phyloP scores from a whole-genome alignment of 1,140 invertebrate genomes.

The Frieseomelitta varia region DNA sequence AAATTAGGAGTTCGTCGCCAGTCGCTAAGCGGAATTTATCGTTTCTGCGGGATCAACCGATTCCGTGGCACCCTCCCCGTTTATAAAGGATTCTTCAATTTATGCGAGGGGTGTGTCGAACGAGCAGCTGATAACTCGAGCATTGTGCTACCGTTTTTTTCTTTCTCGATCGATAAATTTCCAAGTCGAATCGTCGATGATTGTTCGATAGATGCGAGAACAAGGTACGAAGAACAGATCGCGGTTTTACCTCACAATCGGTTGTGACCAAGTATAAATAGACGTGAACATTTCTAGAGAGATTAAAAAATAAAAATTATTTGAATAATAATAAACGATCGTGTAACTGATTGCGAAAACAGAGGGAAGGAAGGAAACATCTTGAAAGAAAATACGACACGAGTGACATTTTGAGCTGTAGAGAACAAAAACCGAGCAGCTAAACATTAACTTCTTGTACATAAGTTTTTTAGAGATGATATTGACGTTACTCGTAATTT shows the following conservation, averaged over 20 bases:
- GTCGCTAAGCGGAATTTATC: constrained; percentile 63
- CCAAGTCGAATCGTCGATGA: constrained; percentile 35
- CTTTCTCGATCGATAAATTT: constrained; percentile 31
- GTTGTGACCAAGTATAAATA: neutral
- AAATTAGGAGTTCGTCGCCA: constrained; percentile 55
- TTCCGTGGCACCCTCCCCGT: neutral
- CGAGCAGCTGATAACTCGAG: constrained; percentile 33
- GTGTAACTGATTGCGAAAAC: neutral
- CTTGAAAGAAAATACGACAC: too few species aligned
- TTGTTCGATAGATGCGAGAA: neutral
- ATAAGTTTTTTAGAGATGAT: neutral
- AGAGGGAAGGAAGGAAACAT: too few species aligned
- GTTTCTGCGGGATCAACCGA: constrained; percentile 58
- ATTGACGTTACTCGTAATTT: neutral
- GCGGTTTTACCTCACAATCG: neutral
- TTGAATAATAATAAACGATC: neutral
- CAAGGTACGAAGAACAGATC: neutral
- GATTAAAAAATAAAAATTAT: neutral
- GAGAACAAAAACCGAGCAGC: neutral
- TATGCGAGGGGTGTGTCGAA: constrained; percentile 28
- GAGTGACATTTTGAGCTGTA: too few species aligned
- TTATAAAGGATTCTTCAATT: constrained; percentile 28
- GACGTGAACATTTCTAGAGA: neutral
- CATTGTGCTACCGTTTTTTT: neutral
- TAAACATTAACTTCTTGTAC: neutral